Evolutionary conservation across 2,888 invertebrate species (phyloP), one percentile per base, ranked within the genome.

Genomic region (Galerucella pusilla): DNA sequence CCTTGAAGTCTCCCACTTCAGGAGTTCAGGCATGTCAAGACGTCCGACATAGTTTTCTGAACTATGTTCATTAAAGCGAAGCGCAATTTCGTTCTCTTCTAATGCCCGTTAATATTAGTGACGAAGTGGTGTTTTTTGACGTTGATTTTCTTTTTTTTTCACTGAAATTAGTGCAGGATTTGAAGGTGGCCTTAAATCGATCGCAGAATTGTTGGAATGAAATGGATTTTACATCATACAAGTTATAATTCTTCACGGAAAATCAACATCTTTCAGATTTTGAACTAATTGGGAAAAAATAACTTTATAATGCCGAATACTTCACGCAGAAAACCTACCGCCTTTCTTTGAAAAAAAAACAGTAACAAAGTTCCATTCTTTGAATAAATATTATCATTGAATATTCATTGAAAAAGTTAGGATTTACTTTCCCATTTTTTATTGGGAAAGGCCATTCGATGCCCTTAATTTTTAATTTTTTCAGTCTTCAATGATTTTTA

Each of bases 321-420:
- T 35, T 61, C 9, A 35, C 28, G 10, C 5, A 12, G 14, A 61
- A 61, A 61, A 61, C n/a, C 35, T 61, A 35, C 7, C 12, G 25
- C 2, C 14, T 35, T 14, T 61, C 14, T 70, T 69, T 5, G 60
- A 35, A 69, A 63, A 63, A 70, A 35, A 52, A 70, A 11, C 69
- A 45, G 70, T 70, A 70, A 63, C 63, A 63, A 70, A 49, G 52
- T 70, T 70, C 35, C 63, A 52, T 52, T 52, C 70, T 64, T 63
- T 49, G 70, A 70, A 70, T 70, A 70, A 70, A 70, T 70, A 70
- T 61, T 70, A 70, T 63, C 70, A 63, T 70, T 70, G 52, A 70
- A 63, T 61, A 70, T 35, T 35, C 35, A 35, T 35, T 35, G 49
- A 63, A 63, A 52, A 16, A 63, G 61, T 35, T 35, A 1, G 35